phyloP scores from a whole-genome alignment of 2,113 vertebrate species.

The Macquaria ambigua region DNA sequence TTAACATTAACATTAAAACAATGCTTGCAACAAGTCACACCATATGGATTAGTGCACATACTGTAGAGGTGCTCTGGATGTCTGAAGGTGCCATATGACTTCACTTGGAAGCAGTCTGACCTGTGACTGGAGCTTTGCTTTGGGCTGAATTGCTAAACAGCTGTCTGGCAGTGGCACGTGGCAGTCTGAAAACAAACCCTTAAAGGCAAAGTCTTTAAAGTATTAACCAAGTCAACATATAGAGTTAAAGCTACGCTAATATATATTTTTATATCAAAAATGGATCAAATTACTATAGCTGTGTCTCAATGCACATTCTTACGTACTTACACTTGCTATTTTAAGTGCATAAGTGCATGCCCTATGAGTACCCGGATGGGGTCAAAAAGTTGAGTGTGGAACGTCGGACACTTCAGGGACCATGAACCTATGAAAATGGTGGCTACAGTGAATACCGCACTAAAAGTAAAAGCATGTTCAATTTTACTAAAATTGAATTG shows the following conservation, averaged over 20 bases:
- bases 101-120: conserved; percentile 1
- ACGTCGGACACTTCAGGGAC: too few species aligned
- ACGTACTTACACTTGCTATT: too few species aligned
- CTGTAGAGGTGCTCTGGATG: conserved; percentile 3
- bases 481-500: too few species aligned
- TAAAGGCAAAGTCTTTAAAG: not conserved
- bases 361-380: too few species aligned
- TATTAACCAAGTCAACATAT: not conserved
- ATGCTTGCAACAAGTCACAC: not conserved
- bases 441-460: too few species aligned
- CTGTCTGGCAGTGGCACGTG: conserved; percentile 28
- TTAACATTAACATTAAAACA: conserved; percentile 14
- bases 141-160: conserved; percentile 21
- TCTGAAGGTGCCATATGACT: conserved; percentile 9
- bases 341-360: too few species aligned
- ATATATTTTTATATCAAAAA: not conserved
- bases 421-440: too few species aligned
- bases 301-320: too few species aligned
- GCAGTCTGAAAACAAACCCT: conserved; percentile 34
- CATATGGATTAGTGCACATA: not conserved
- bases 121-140: conserved; percentile 2
- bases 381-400: too few species aligned
- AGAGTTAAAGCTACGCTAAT: not conserved
- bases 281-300: not conserved
- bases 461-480: too few species aligned